Percentiles rank a stretch among this genome's conserved stretches.
Evolutionary conservation across 2,888 invertebrate genomes (phyloP).

Genomic region (Spilarctia lutea): DNA sequence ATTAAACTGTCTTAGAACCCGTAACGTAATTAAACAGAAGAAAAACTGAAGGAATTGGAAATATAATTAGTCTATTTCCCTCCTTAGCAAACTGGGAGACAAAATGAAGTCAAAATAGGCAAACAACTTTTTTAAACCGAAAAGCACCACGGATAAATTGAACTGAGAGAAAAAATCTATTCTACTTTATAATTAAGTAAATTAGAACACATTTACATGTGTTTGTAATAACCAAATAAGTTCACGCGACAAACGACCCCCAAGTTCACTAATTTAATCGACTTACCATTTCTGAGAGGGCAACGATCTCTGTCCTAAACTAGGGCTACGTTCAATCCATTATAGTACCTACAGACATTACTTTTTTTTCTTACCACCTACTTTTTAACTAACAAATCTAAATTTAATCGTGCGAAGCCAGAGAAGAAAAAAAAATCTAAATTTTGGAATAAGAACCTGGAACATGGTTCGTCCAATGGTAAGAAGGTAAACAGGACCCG

Average conservation of each 20-base stretch:
- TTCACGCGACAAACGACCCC: constrained; percentile 6
- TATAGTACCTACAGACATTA: not conserved
- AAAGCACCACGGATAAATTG: too few relatives aligned
- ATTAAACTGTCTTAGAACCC: too few relatives aligned
- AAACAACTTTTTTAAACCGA: too few relatives aligned
- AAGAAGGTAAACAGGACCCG: not conserved
- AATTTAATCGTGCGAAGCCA: too few relatives aligned
- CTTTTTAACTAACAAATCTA: not conserved
- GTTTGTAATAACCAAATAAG: constrained; percentile 12
- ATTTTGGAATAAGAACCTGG: not conserved
- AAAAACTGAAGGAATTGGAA: too few relatives aligned
- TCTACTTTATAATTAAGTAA: not conserved
- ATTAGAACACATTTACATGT: not conserved
- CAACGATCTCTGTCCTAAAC: constrained; percentile 4
- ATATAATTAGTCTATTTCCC: too few relatives aligned
- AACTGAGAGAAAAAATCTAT: not conserved
- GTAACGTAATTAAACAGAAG: too few relatives aligned
- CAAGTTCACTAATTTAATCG: constrained; percentile 5
- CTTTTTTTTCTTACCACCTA: not conserved
- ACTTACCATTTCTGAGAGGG: constrained; percentile 1
- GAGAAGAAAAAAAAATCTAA: not conserved
- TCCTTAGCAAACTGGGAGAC: too few relatives aligned
- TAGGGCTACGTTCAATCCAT: constrained; percentile 1
- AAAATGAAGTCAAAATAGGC: too few relatives aligned
- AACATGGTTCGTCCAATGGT: not conserved